phyloP scores from a whole-genome alignment of 2,113 vertebrate genomes.

The Macaca nemestrina region DNA sequence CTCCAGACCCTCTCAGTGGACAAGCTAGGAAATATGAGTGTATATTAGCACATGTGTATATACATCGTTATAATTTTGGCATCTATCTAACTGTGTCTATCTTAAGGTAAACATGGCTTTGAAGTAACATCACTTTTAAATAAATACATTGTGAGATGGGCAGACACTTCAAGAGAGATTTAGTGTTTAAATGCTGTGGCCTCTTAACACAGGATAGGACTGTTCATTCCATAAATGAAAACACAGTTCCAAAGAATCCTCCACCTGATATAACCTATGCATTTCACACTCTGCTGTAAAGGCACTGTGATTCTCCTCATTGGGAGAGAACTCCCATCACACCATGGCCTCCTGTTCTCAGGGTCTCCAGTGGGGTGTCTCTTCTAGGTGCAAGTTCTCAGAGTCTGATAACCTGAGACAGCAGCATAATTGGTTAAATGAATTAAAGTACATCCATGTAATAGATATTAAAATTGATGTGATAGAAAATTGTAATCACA shows the following conservation, averaged over 20 bases:
- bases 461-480: background rate
- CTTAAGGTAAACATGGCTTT: background rate
- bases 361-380: background rate
- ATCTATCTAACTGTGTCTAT: background rate
- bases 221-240: background rate
- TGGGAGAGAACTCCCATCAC: background rate
- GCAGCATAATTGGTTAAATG: background rate
- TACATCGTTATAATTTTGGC: fast-evolving
- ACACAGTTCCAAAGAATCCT: background rate
- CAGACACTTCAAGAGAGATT: background rate
- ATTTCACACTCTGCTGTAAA: background rate
- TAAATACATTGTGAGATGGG: background rate
- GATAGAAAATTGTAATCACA: background rate
- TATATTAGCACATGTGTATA: background rate
- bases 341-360: background rate
- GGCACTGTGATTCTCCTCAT: background rate
- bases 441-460: background rate
- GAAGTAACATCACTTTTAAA: background rate
- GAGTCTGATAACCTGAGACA: background rate
- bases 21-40: background rate
- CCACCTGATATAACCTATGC: background rate
- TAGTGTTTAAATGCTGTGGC: background rate
- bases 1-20: background rate
- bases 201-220: background rate
- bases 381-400: background rate